Base-by-base conservation (phyloP, 2,113 vertebrate genomes). In the Anseranas semipalmata region DNA sequence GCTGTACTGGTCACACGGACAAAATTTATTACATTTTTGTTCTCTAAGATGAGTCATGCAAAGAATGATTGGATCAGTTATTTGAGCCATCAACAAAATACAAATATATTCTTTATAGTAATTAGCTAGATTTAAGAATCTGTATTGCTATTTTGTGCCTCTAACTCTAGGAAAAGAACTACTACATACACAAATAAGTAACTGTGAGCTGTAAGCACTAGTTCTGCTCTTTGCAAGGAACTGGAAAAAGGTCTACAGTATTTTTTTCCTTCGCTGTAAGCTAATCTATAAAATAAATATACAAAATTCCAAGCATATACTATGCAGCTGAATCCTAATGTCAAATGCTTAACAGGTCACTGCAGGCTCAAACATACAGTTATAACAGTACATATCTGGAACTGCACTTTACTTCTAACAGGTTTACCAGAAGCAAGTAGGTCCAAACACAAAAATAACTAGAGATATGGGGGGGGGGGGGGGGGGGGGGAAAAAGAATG, bases 241-340 rank as follows among this genome's bases (percentile, higher is more conserved):
- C 12, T 15, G 16, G 24, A 80, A 30, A 4, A 90, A 58, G 4
- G 9, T 39, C 4, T 48, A 39, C 32, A 70, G 27, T 0, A 0
- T 3, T 55, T 50, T 50, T 28, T 25, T 7, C 25, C 9, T 59
- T 63, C 32, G 33, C 10, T 50, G 8, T 45, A 84, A 84, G 3
- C 8, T 18, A 85, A 71, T 20, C 59, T 80, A 32, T 6, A 66
- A 77, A 39, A 41, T 24, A 90, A 67, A 55, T 28, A 58, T 15
- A 62, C 14, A 4, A 80, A 88, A 88, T 63, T 41, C 15, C 19
- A 82, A 9, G 19, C 28, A 5, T 46, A 59, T n/a, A 30, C 2
- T 33, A 5, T 46, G 11, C 12, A 74, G 6, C 13, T 62, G 7
- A 39, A 77, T 59, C 11, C 15, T 46, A 41, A 50, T 63, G 41